Base-by-base conservation (phyloP, 2,888 invertebrate species). In the Dryococelus australis region DNA sequence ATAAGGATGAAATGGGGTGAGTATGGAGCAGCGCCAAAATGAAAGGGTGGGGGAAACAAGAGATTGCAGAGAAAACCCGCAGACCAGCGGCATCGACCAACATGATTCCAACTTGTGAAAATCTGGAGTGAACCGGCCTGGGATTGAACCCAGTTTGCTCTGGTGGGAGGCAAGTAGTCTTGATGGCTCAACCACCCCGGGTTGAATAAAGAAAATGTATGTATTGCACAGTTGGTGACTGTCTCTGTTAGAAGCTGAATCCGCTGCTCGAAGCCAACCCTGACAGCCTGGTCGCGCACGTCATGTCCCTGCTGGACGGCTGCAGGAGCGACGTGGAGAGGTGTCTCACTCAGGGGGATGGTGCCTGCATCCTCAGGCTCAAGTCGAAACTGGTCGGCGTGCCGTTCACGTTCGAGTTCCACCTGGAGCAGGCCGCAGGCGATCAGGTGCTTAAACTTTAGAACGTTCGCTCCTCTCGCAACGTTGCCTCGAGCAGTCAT, bases 181-280 rank as follows among this genome's bases (percentile, higher is more conserved):
- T 4, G 35, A 1, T 35, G 1, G 35, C 35, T 35, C 35, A 35
- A 35, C 35, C 35, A 35, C 35, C 4, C 35, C 35, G 2, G 35
- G 35, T 35, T 35, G 4, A 35, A 35, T 35, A 35, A 35, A 35
- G 35, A 35, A 35, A 4, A 35, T 35, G 35, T 1, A 35, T 35
- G 35, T 35, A 35, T 35, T 4, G 35, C 35, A 35, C 5, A 47
- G 47, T 47, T 10, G 1, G 47, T 8, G n/a, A 65, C n/a, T 65
- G 65, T 65, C 13, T 65, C 12, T 89, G 89, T 16, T 85, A 92
- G 92, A 89, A 90, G 88, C 88, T 89, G 43, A 92, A 92, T 89
- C 91, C 92, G 28, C 84, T 91, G 43, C 89, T 92, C 88, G 90
- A 90, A 88, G 89, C 90, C 26, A 90, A 90, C 87, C 86, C 88